Conservation (phyloP, 2,113 vertebrate species). For the Nansenia antarctica region DNA sequence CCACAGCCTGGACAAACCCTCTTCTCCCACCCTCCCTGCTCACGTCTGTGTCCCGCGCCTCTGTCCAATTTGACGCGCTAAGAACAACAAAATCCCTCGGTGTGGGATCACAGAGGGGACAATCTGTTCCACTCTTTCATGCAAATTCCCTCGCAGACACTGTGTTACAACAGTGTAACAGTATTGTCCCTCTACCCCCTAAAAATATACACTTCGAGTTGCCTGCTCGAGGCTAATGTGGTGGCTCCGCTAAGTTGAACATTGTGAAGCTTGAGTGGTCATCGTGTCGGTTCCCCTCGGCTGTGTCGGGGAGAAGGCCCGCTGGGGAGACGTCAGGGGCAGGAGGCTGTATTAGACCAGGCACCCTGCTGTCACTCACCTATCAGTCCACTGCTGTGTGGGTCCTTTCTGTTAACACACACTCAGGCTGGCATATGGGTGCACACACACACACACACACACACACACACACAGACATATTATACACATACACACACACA, state of each 20-base stretch:
- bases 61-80: background rate
- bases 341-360: slow-evolving; percentile 50
- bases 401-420: no score
- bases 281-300: background rate
- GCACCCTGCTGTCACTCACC: slow-evolving; percentile 47
- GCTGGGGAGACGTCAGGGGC: slow-evolving; percentile 35
- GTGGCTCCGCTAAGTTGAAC: no score
- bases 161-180: background rate
- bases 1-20: slow-evolving; percentile 5
- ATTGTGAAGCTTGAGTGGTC: no score
- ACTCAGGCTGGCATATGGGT: no score
- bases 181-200: background rate
- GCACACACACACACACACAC: no score
- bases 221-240: background rate
- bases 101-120: background rate
- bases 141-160: background rate
- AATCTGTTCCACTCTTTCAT: background rate
- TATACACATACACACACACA: no score
- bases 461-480: no score
- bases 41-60: no score
- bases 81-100: background rate
- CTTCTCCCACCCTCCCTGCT: slow-evolving; percentile 11
- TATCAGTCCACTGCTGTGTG: no score
- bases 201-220: background rate
- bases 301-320: slow-evolving; percentile 41